Evolutionary conservation across 2,797 vertebrate species (phyloP), one percentile per base, ranked within the genome.

Genomic region (Harpagifer antarcticus): DNA sequence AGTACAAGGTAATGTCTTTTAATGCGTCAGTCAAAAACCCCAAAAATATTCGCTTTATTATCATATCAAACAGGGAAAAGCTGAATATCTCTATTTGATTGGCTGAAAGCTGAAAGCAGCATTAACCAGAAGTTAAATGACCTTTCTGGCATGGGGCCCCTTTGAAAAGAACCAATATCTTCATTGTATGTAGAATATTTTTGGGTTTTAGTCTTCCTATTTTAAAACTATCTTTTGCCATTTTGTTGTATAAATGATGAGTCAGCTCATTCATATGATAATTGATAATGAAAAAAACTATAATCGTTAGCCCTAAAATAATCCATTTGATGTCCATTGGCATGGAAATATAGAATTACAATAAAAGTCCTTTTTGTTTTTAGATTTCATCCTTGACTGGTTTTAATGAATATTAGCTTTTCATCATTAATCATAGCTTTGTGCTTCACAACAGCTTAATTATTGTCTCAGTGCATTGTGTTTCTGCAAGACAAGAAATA

Each of bases 401-500:
- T 76, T 89, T 85, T 83, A 90, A 89, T 86, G 72, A 84, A 42
- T 53, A 62, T 78, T 79, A 81, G 54, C 60, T 80, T 74, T 79
- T 72, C 61, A 58, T 78, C 72, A 85, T 89, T 86, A 83, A 78
- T 81, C 37, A 59, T 42, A 64, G 74, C 75, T 72, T 78, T 81
- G 82, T 70, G 69, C 66, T 19, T 60, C 52, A 72, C 66, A 83
- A 50, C 49, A 66, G 67, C 67, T 60, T 58, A 40, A 56, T 74
- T 66, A 59, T 81, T 62, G 70, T 86, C 78, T 84, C 59, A 40
- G 62, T 61, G 55, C 47, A 74, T 37, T 68, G 57, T 49, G 73
- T 60, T 61, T 70, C 60, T 63, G 57, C 69, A 68, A 66, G 71
- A 73, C 57, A 2, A 75, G 69, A 82, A 80, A 89, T 76, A 68